Percentiles rank a stretch among this genome's conserved stretches.
These are phyloP conservation scores for Spheniscus mendiculus DNA, from an alignment of 2,113 vertebrate genomes.

Conservation along the genomic window DNA sequence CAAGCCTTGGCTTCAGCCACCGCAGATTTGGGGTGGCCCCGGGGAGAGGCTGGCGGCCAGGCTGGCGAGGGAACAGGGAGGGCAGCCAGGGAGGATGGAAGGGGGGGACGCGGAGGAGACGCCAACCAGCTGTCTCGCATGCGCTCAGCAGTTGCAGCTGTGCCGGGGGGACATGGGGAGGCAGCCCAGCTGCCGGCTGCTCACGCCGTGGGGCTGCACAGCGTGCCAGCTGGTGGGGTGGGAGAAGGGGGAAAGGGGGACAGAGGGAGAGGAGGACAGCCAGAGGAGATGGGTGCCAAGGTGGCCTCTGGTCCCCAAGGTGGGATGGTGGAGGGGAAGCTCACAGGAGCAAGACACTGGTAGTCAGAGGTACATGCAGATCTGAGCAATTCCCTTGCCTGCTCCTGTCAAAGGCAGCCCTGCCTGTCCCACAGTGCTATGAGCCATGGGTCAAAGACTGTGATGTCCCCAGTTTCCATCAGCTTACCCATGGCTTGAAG, in stretches of 20 bases:
- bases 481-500: neutral
- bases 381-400: neutral
- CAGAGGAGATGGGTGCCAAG: neutral
- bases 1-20: neutral
- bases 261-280: neutral
- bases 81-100: neutral
- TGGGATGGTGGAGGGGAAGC: neutral
- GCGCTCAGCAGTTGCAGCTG: neutral
- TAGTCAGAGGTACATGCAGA: neutral
- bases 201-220: rapidly evolving
- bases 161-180: rapidly evolving
- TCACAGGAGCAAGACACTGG: neutral
- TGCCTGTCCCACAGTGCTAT: too few species aligned
- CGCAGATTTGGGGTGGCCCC: neutral
- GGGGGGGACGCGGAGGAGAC: rapidly evolving
- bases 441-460: neutral
- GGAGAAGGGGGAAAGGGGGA: neutral
- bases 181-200: neutral
- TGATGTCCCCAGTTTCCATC: neutral
- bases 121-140: neutral
- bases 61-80: neutral
- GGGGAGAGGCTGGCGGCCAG: neutral
- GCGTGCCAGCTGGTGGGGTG: neutral
- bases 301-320: too few species aligned
- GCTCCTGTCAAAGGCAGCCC: neutral